Evolutionary conservation across 1,140 invertebrate genomes (phyloP).

Genomic region (Drosophila eugracilis): DNA sequence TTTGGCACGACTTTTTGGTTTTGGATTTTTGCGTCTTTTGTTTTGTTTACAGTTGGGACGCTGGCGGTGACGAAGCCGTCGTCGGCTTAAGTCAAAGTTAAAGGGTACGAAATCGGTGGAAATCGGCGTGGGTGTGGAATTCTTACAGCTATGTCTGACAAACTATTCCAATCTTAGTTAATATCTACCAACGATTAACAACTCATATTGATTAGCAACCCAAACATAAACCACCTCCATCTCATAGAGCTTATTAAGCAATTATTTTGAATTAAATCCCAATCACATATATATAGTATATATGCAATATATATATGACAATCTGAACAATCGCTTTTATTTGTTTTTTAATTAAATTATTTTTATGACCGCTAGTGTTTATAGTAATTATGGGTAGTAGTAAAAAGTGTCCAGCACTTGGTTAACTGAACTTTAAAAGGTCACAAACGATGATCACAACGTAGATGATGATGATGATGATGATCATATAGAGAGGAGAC

Average conservation of each 20-base stretch:
- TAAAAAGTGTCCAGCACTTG: slow-evolving; percentile 27
- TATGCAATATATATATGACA: no score
- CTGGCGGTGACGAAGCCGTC: slow-evolving; percentile 2
- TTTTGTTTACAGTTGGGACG: slow-evolving; percentile 34
- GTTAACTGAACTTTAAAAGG: slow-evolving; percentile 66
- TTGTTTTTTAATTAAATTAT: neutral
- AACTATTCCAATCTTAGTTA: no score
- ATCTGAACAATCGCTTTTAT: no score
- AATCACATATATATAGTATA: no score
- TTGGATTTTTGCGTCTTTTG: slow-evolving; percentile 5
- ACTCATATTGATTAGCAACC: no score
- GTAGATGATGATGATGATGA: neutral
- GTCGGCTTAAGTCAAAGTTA: neutral
- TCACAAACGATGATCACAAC: slow-evolving; percentile 16
- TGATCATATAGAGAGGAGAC: slow-evolving; percentile 3
- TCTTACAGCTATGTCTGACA: neutral
- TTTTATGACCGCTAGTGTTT: neutral
- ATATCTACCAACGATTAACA: no score
- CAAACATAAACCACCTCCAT: no score
- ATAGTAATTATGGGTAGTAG: neutral
- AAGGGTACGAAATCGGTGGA: slow-evolving; percentile 2
- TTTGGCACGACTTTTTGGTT: slow-evolving; percentile 32
- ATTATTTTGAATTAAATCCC: no score
- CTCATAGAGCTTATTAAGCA: no score
- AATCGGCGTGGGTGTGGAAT: slow-evolving; percentile 6